Conservation (phyloP, 2,797 vertebrate genomes). For the Luscinia megarhynchos region DNA sequence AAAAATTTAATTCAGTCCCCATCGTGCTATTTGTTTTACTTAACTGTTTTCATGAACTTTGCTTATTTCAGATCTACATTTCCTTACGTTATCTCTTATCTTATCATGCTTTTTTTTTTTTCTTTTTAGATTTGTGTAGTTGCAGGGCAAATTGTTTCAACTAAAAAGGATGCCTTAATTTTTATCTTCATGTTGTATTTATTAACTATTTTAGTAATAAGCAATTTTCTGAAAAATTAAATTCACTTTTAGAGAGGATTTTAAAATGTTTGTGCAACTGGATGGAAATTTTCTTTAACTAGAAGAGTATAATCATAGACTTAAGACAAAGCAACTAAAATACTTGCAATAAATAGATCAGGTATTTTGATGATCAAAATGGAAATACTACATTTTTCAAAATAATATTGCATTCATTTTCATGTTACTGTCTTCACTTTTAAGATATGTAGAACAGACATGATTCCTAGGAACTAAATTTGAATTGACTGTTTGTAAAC, state of each 20-base stretch:
- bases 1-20: conserved; percentile 69
- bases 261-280: neutral
- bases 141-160: neutral
- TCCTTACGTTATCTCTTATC: conserved; percentile 12
- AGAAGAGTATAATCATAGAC: neutral
- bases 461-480: neutral
- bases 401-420: neutral
- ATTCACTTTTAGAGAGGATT: neutral
- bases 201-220: neutral
- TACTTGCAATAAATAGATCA: neutral
- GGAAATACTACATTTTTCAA: neutral
- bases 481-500: neutral
- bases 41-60: conserved; percentile 57
- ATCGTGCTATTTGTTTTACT: conserved; percentile 48
- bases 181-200: neutral
- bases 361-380: neutral
- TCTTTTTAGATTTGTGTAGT: neutral
- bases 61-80: conserved; percentile 45
- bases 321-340: neutral
- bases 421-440: neutral
- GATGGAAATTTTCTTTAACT: neutral
- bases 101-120: neutral
- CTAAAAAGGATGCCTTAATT: neutral
- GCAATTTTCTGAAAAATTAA: neutral
- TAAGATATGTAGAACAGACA: neutral